Conservation (phyloP, 2,888 invertebrate genomes). For the Mythimna impura region DNA sequence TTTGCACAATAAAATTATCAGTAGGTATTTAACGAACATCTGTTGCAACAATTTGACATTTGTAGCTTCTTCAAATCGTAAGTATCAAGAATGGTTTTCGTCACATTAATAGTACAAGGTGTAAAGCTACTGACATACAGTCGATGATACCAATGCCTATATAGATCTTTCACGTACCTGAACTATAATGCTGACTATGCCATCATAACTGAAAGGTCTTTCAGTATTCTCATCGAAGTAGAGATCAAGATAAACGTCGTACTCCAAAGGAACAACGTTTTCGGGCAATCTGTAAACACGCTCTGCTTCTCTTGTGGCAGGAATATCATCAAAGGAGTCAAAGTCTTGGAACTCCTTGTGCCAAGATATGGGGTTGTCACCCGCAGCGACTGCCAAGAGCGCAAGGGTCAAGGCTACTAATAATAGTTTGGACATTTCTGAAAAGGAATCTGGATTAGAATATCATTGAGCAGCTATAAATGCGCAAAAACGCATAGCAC, state of each 20-base stretch:
- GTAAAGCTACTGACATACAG: too few species aligned
- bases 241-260: constrained; percentile 83
- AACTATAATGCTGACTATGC: constrained; percentile 77
- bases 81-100: not conserved
- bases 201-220: constrained; percentile 82
- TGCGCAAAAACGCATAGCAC: too few species aligned
- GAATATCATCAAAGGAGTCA: constrained; percentile 42
- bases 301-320: constrained; percentile 68
- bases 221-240: constrained; percentile 81
- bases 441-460: constrained; percentile 27
- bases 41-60: not conserved
- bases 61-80: too few species aligned
- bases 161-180: constrained; percentile 71
- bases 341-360: constrained; percentile 76
- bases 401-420: constrained; percentile 64
- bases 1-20: too few species aligned
- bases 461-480: not conserved
- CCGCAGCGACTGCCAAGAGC: constrained; percentile 69
- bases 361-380: constrained; percentile 78
- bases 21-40: too few species aligned
- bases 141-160: not conserved
- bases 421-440: constrained; percentile 75
- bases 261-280: constrained; percentile 81
- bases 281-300: constrained; percentile 79
- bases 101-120: not conserved